These are phyloP conservation scores for Toxotes jaculatrix DNA, from an alignment of 2,113 vertebrate genomes.

Conservation along the genomic window DNA sequence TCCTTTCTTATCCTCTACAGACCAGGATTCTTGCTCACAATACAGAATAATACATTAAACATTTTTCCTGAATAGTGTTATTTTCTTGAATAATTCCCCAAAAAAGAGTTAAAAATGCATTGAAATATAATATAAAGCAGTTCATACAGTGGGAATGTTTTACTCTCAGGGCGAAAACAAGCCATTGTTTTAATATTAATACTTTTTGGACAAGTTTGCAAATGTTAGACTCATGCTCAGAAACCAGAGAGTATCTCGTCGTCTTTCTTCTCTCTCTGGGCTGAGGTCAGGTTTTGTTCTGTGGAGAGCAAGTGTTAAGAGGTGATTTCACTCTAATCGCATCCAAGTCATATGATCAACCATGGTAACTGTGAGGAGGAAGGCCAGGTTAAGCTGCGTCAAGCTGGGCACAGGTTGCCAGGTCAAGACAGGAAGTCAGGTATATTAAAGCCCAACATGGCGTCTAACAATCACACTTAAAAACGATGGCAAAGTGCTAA, in stretches of 20 bases:
- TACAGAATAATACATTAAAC: neutral
- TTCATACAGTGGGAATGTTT: neutral
- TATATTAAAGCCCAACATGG: neutral
- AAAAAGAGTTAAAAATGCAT: neutral
- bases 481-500: neutral
- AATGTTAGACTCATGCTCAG: neutral
- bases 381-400: slow-evolving; percentile 51
- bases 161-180: neutral
- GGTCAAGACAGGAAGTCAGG: slow-evolving; percentile 62
- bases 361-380: slow-evolving; percentile 70
- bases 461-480: neutral
- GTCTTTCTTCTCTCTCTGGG: neutral
- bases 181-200: neutral
- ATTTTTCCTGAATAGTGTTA: neutral
- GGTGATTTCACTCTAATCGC: slow-evolving; percentile 58
- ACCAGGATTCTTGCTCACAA: neutral
- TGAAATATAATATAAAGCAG: neutral
- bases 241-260: neutral
- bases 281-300: neutral
- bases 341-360: slow-evolving; percentile 76
- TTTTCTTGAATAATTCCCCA: neutral
- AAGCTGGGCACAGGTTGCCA: slow-evolving; percentile 24
- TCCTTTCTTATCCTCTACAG: neutral
- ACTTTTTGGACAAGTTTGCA: neutral
- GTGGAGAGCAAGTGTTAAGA: slow-evolving; percentile 9